A percentile compares a stretch with the other conserved stretches of the same genome.
These are phyloP conservation scores for Deroplatys truncata DNA, from an alignment of 2,888 invertebrate species.

Conservation along the genomic window DNA sequence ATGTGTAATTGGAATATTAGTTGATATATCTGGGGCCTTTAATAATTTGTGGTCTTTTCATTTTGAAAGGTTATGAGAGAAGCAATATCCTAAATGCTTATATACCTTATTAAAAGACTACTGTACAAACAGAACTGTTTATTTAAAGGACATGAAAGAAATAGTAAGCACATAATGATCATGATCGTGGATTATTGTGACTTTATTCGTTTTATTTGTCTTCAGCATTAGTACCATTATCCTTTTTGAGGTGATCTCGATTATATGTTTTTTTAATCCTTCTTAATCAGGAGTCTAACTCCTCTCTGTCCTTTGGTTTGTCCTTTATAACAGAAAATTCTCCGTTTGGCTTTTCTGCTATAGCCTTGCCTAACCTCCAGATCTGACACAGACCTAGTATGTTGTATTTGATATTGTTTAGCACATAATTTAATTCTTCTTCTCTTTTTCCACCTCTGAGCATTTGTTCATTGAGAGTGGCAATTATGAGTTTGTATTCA, in stretches of 20 bases:
- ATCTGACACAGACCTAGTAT: background rate
- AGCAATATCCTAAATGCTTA: no score
- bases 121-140: no score
- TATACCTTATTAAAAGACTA: no score
- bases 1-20: no score
- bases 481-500: background rate
- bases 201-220: background rate
- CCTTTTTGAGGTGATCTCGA: background rate
- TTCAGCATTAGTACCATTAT: background rate
- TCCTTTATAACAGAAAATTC: background rate
- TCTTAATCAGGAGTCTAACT: background rate
- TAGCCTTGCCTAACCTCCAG: background rate
- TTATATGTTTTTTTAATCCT: no score
- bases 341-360: background rate
- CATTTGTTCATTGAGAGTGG: background rate
- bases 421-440: background rate
- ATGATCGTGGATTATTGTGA: background rate
- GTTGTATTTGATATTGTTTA: background rate
- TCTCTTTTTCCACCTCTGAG: background rate
- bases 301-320: background rate
- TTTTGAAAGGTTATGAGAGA: no score
- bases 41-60: no score
- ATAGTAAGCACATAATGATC: no score
- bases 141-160: no score
- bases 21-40: no score